Conservation (phyloP, 2,888 invertebrate species). For the Plebejus anna region DNA sequence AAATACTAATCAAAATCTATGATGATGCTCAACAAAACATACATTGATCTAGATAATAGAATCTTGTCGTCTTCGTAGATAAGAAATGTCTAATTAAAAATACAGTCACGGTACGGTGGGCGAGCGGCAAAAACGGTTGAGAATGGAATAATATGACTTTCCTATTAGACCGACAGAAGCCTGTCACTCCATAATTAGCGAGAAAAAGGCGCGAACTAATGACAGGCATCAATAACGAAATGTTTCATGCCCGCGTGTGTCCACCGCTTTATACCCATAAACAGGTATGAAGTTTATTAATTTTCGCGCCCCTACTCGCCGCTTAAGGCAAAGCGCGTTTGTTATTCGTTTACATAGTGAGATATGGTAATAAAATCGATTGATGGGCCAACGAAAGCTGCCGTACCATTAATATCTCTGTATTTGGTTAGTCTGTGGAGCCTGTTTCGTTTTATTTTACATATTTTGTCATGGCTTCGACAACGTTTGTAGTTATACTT, state of each 20-base stretch:
- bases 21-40: conserved; percentile 32
- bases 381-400: conserved; percentile 26
- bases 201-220: conserved; percentile 42
- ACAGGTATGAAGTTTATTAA: conserved; percentile 27
- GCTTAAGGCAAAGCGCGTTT: conserved; percentile 1
- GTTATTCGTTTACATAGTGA: conserved; percentile 20
- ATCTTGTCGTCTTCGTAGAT: conserved; percentile 49
- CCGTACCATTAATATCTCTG: conserved; percentile 26
- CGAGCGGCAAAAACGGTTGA: conserved; percentile 51
- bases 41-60: conserved; percentile 36
- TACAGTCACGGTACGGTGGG: conserved; percentile 46
- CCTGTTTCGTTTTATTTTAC: conserved; percentile 24
- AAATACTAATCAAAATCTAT: conserved; percentile 14
- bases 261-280: conserved; percentile 35
- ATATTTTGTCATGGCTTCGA: conserved; percentile 24
- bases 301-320: conserved; percentile 20
- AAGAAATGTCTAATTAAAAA: conserved; percentile 54
- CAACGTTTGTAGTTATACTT: conserved; percentile 4
- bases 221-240: conserved; percentile 47
- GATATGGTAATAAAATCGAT: conserved; percentile 27
- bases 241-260: conserved; percentile 40
- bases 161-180: conserved; percentile 42
- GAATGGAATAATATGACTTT: conserved; percentile 43
- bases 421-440: conserved; percentile 23
- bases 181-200: conserved; percentile 43